Base-by-base conservation (phyloP, 2,113 vertebrate species). In the Ceyx margarethae region DNA sequence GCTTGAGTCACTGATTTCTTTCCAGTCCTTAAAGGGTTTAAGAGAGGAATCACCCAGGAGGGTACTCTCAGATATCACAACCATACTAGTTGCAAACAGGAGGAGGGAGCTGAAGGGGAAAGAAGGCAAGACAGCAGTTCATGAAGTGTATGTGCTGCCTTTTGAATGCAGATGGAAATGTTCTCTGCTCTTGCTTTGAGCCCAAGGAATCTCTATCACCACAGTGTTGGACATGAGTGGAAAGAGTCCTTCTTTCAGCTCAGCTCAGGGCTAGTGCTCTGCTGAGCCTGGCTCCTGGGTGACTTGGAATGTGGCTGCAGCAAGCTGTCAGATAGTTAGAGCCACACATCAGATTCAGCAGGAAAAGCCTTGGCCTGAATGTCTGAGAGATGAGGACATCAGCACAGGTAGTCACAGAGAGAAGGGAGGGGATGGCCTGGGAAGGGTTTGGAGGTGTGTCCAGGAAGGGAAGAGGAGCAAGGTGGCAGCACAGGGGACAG, bases 141-240 rank as follows among this genome's bases (percentile, higher is more conserved):
- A 68, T 0, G 0, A 76, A 11, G 73, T 73, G 12, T 8, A 75
- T 2, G 0, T n/a, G 51, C 4, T 42, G 51, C 48, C 19, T 65
- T 71, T 54, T 60, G 83, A 81, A 81, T 37, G 77, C 56, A 51
- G 65, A 60, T 28, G 13, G 29, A 45, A 83, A 77, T 22, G 67
- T 71, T 28, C 42, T 65, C 54, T 85, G 28, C 16, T 29, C 29
- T 83, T 42, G 17, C 65, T 88, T 83, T 78, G n/a, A 86, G 76
- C 11, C 65, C 66, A 58, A 33, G 33, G 42, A 76, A 46, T 23
- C 28, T 71, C 28, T 15, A 19, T 16, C 20, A 73, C 31, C 33
- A 58, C 12, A 71, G 48, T 5, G 15, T 31, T 31, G 48, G 68
- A 53, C n/a, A 23, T 0, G 4, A 48, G 29, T 76, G 60, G 31